phyloP scores from a whole-genome alignment of 92 coral and sea anemone species.

The Zoanthus solanderi region DNA sequence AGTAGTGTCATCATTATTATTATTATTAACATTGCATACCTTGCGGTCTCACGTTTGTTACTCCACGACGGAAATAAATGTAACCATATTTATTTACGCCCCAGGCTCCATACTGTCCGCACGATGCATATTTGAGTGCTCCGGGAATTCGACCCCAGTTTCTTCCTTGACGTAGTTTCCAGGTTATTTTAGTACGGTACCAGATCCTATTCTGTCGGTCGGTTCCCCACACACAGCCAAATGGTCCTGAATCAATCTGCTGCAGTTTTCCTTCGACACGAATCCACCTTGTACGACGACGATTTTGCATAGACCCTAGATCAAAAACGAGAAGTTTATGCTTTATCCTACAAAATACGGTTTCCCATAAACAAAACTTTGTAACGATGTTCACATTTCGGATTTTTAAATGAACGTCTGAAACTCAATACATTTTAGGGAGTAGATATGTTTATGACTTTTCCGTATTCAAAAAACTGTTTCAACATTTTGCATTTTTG shows the following conservation, averaged over 20 bases:
- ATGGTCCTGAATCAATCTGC: conserved; percentile 67
- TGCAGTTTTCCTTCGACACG: conserved; percentile 33
- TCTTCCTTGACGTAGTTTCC: conserved; percentile 28
- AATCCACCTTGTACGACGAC: conserved; percentile 30
- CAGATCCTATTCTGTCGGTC: conserved; percentile 36
- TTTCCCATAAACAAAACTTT: no score
- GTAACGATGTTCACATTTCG: no score
- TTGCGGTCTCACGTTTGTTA: conserved; percentile 19
- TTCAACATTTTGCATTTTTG: no score
- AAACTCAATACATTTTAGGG: no score
- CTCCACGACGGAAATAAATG: conserved; percentile 37
- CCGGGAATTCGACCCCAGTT: conserved; percentile 59
- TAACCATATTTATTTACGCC: conserved; percentile 29
- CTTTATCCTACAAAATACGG: no score
- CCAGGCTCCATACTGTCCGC: conserved; percentile 48
- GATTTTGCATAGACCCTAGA: conserved; percentile 24
- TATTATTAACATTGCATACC: background rate
- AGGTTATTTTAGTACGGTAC: conserved; percentile 51
- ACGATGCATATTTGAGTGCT: conserved; percentile 33
- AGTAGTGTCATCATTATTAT: no score
- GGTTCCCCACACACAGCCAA: conserved; percentile 55
- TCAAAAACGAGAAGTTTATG: background rate
- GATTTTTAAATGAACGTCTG: no score
- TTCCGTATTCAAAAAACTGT: no score
- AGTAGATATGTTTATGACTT: no score